These are phyloP conservation scores for Lateolabrax maculatus DNA, from an alignment of 2,797 vertebrate species.

Conservation along the genomic window DNA sequence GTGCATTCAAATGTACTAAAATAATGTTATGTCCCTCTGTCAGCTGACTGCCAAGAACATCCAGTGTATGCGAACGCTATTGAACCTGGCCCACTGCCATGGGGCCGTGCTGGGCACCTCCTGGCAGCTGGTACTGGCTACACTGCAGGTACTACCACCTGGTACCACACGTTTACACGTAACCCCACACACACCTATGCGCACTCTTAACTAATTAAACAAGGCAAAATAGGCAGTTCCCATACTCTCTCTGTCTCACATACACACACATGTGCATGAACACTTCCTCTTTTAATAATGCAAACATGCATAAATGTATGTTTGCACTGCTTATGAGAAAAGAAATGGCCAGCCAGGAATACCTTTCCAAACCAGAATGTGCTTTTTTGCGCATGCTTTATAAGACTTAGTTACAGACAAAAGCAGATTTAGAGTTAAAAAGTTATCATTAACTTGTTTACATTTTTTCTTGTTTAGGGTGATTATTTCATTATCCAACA, in stretches of 20 bases:
- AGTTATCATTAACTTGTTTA: not conserved
- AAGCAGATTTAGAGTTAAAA: not conserved
- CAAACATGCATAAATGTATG: not conserved
- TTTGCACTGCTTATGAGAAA: not conserved
- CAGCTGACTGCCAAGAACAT: conserved; percentile 99
- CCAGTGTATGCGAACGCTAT: conserved; percentile 97
- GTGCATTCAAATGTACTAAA: not conserved
- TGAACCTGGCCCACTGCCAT: conserved; percentile 97
- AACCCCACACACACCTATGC: not conserved
- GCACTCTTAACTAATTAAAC: not conserved
- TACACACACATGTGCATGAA: not conserved
- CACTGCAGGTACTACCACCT: conserved; percentile 91
- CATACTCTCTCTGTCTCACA: not conserved
- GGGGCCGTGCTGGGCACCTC: conserved; percentile 96
- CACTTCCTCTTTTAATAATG: not conserved
- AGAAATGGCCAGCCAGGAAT: not conserved
- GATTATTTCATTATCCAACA: not conserved
- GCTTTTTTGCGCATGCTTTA: not conserved
- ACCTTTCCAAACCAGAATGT: not conserved
- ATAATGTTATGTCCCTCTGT: conserved; percentile 25
- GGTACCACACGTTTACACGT: conserved; percentile 11
- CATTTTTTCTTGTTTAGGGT: not conserved
- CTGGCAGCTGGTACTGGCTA: conserved; percentile 98
- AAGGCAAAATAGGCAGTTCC: not conserved
- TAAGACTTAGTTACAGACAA: not conserved